Conservation (phyloP, 2,888 invertebrate species). For the Lumbricus terrestris region DNA sequence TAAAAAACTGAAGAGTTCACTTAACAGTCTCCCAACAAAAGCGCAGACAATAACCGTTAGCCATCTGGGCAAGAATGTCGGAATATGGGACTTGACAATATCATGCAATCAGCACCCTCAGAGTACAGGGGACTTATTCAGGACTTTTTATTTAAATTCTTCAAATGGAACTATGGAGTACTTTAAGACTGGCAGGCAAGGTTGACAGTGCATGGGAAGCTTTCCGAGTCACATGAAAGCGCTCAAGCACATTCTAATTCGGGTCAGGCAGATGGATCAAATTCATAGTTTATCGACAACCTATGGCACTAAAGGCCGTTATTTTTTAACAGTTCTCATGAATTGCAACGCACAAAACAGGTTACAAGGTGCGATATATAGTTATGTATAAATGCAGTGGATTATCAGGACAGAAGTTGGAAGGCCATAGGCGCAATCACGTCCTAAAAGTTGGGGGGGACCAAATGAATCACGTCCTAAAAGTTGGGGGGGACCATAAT, state of each 20-base stretch:
- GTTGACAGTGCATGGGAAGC: background rate
- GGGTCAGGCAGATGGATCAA: too few relatives aligned
- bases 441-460: too few relatives aligned
- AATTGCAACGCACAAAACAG: too few relatives aligned
- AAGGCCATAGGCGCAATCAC: too few relatives aligned
- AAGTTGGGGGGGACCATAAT: too few relatives aligned
- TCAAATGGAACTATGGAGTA: background rate
- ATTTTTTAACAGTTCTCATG: too few relatives aligned
- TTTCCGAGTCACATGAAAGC: background rate
- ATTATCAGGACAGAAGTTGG: background rate
- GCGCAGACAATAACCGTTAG: background rate
- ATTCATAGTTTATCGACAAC: too few relatives aligned
- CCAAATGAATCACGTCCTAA: too few relatives aligned
- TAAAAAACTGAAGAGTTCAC: background rate
- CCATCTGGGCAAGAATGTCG: background rate
- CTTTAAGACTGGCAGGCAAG: background rate
- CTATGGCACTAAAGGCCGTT: too few relatives aligned
- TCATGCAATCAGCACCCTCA: background rate
- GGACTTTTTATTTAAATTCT: background rate
- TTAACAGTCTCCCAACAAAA: too few relatives aligned
- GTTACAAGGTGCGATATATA: background rate
- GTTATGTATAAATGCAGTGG: background rate
- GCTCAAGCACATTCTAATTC: background rate
- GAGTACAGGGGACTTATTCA: background rate
- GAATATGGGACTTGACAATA: background rate